Evolutionary conservation across 1,140 invertebrate species (phyloP), one percentile per base, ranked within the genome.

Genomic region (Holcopasites calliopsidis): DNA sequence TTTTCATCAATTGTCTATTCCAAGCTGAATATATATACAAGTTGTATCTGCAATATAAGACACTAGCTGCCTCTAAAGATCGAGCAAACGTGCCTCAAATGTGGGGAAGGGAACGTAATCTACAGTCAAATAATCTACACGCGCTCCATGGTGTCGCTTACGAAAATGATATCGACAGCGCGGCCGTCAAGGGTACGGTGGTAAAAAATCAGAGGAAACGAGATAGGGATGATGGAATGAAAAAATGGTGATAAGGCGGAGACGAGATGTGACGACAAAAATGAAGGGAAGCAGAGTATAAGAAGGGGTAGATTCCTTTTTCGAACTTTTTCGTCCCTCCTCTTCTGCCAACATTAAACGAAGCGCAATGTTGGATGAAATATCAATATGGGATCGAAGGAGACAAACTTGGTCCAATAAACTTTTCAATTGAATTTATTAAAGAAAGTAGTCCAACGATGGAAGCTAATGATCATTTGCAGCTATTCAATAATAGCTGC

Each of bases 111-210:
- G 55, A 44, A 40, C 38, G 31, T 40, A 69, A 68, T 62, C 11
- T 26, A 44, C 33, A 23, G 49, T 35, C 49, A 21, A 61, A 69
- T 55, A 69, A 79, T 70, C 65, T 42, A 61, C 3, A n/a, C n/a
- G 7, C 47, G 66, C 18, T 28, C 50, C 42, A 57, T 28, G 61
- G 58, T 26, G 52, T 76, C 79, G 66, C 79, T 71, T 76, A 80
- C 60, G 65, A 80, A 76, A 79, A 81, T 81, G 54, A 66, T 76
- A 76, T 81, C 33, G 72, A 75, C 21, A 57, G 23, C 7, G 16
- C 28, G 10, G 11, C 18, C 31, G 72, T 21, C 74, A 26, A 31
- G 7, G 13, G 33, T 60, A 65, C 44, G 11, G 42, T 18, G 16
- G 16, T 7, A 11, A n/a, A 28, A 1, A 13, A 60, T 47, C 33